These are phyloP conservation scores for Acanthochromis polyacanthus DNA, from an alignment of 2,113 vertebrate genomes.

Conservation along the genomic window DNA sequence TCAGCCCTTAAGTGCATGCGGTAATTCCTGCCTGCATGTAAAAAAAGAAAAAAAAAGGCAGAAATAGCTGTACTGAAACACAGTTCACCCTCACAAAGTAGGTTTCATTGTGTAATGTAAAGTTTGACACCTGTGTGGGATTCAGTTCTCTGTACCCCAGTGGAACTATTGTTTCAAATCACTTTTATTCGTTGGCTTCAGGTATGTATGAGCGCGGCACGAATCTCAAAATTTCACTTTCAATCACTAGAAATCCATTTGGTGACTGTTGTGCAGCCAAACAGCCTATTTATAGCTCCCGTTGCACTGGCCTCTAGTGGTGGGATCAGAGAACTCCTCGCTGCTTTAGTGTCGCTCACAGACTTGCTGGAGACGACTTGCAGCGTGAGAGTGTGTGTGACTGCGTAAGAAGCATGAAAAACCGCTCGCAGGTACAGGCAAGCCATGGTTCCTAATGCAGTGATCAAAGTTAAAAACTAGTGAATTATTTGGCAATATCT, in stretches of 20 bases:
- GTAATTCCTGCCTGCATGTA: slow-evolving; percentile 1
- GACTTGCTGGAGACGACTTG: not conserved
- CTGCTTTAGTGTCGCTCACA: slow-evolving; percentile 1
- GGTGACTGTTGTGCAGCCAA: slow-evolving; percentile 36
- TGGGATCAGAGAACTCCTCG: slow-evolving; percentile 42
- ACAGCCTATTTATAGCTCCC: slow-evolving; percentile 47
- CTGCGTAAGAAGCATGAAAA: slow-evolving; percentile 33
- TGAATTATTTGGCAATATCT: slow-evolving; percentile 48
- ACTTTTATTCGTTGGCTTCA: slow-evolving; percentile 27
- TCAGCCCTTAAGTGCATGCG: slow-evolving; percentile 24
- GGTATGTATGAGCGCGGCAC: not conserved
- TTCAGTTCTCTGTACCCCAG: not conserved
- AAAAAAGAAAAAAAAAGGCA: not conserved
- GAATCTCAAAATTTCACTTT: slow-evolving; percentile 38
- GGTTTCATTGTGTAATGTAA: slow-evolving; percentile 38
- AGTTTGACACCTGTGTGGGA: slow-evolving; percentile 25
- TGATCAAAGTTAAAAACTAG: slow-evolving; percentile 10
- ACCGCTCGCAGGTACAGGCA: slow-evolving; percentile 41
- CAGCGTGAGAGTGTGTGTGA: not conserved
- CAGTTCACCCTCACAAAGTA: slow-evolving; percentile 6
- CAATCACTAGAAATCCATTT: slow-evolving; percentile 42
- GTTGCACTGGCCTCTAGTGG: slow-evolving; percentile 53
- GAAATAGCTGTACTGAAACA: not conserved
- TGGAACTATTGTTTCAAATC: slow-evolving; percentile 21
- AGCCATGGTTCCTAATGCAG: slow-evolving; percentile 24